phyloP scores from a whole-genome alignment of 2,888 invertebrate genomes.

The Pyrrhosoma nymphula region DNA sequence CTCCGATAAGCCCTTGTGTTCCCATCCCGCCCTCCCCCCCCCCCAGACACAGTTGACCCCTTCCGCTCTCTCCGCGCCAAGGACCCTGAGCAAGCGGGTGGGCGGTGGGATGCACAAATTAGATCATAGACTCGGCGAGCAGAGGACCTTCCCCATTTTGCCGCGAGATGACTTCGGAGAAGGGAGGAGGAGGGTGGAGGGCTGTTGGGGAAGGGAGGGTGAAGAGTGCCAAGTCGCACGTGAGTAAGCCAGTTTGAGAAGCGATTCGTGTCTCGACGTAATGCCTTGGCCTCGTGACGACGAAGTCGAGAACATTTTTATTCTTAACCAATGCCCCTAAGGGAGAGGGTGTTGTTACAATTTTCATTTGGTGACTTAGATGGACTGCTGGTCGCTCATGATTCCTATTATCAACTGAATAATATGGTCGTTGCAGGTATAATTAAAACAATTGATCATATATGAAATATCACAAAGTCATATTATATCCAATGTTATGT shows the following conservation, averaged over 20 bases:
- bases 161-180: constrained; percentile 11
- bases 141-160: not conserved
- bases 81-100: not conserved
- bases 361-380: not conserved
- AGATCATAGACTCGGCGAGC: not conserved
- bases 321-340: not conserved
- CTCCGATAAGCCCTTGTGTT: not conserved
- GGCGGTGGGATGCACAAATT: not conserved
- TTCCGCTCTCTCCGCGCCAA: not conserved
- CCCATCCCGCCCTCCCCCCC: not conserved
- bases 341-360: not conserved
- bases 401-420: not conserved
- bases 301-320: not conserved
- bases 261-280: not conserved
- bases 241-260: not conserved
- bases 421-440: too few species aligned
- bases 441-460: too few species aligned
- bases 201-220: not conserved
- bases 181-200: not conserved
- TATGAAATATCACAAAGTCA: too few species aligned
- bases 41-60: too few species aligned
- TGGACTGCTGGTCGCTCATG: not conserved
- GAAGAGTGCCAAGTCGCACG: not conserved
- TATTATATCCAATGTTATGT: too few species aligned
- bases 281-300: not conserved